Conservation (phyloP, 2,888 invertebrate species). For the Ormyrus labotus region DNA sequence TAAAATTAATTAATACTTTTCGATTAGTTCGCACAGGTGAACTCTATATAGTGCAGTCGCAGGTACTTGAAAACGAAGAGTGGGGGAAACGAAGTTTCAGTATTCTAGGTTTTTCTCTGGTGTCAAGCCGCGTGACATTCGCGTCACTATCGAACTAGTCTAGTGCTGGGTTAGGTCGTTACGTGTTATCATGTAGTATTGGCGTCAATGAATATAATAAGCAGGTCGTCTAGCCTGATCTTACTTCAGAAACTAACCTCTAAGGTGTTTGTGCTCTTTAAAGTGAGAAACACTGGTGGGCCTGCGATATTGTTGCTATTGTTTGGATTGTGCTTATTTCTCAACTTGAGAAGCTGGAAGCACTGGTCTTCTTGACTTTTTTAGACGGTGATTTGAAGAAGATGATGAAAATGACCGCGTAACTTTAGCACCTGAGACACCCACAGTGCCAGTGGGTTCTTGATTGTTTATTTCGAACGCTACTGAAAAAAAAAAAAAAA, state of each 20-base stretch:
- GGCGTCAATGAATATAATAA: constrained; percentile 43
- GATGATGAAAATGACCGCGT: too few relatives aligned
- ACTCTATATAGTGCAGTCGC: too few relatives aligned
- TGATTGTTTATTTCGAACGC: constrained; percentile 37
- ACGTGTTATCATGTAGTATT: not conserved
- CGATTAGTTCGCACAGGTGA: too few relatives aligned
- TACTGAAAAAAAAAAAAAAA: constrained; percentile 4
- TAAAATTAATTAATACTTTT: too few relatives aligned
- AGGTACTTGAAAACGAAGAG: too few relatives aligned
- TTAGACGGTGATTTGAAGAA: too few relatives aligned
- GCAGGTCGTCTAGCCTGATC: constrained; percentile 25
- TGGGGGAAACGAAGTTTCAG: too few relatives aligned
- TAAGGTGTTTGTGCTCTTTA: constrained; percentile 14
- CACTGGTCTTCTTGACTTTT: too few relatives aligned
- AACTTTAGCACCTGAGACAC: not conserved
- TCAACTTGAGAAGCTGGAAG: not conserved
- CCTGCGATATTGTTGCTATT: not conserved
- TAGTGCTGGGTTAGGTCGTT: too few relatives aligned
- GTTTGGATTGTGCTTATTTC: not conserved
- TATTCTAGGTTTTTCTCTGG: too few relatives aligned
- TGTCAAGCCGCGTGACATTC: too few relatives aligned
- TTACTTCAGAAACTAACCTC: constrained; percentile 42
- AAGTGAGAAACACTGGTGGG: constrained; percentile 4
- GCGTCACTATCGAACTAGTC: too few relatives aligned
- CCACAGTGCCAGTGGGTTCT: constrained; percentile 33